Evolutionary conservation across 2,888 invertebrate species (phyloP).

Genomic region (Dolomedes plantarius): DNA sequence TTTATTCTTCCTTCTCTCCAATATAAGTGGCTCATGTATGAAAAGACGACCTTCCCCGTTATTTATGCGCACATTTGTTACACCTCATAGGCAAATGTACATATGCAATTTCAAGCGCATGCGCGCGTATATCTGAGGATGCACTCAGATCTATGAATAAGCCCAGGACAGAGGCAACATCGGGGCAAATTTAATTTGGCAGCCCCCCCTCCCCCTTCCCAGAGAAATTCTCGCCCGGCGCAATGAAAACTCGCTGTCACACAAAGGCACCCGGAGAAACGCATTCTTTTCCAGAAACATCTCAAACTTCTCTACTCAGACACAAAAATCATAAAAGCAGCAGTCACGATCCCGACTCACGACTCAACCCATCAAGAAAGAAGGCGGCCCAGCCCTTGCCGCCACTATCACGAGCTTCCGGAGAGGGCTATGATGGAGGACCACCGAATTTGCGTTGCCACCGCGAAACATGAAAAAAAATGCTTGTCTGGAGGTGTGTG

Average conservation of each 20-base stretch:
- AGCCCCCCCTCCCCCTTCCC: too few relatives aligned
- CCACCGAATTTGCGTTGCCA: constrained; percentile 52
- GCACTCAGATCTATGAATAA: background rate
- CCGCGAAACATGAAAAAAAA: background rate
- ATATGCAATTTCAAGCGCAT: too few relatives aligned
- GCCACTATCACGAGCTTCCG: constrained; percentile 36
- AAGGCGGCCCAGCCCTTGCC: constrained; percentile 18
- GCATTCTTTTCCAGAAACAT: background rate
- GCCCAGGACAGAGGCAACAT: background rate
- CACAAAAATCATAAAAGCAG: constrained; percentile 8
- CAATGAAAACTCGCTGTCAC: background rate
- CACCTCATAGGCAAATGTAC: too few relatives aligned
- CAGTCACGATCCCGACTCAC: constrained; percentile 58
- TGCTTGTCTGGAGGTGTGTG: constrained; percentile 22
- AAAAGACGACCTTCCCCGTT: too few relatives aligned
- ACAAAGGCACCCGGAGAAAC: background rate
- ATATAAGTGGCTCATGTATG: too few relatives aligned
- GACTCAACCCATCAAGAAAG: constrained; percentile 47
- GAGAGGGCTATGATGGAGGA: constrained; percentile 40
- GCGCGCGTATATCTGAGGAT: too few relatives aligned
- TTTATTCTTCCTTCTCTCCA: too few relatives aligned
- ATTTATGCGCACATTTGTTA: too few relatives aligned
- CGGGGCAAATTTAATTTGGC: background rate
- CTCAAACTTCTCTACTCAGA: background rate
- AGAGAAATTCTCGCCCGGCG: background rate